These are phyloP conservation scores for Hippocampus comes DNA, from an alignment of 2,113 vertebrate genomes.

Conservation along the genomic window DNA sequence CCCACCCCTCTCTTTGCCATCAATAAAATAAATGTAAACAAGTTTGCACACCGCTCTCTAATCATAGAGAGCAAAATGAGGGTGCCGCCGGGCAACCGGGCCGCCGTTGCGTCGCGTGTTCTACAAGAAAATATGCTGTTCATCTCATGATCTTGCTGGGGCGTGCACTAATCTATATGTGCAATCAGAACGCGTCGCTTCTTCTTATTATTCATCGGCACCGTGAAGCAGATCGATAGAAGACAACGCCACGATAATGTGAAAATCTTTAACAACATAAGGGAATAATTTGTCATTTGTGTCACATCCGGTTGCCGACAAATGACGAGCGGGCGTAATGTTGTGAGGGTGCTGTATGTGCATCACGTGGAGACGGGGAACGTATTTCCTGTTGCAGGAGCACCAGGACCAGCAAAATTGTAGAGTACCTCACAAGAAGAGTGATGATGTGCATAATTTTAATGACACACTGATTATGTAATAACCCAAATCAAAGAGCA, in stretches of 20 bases:
- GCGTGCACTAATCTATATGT: conserved; percentile 66
- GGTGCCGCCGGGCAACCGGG: conserved; percentile 43
- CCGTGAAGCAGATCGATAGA: conserved; percentile 59
- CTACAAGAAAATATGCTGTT: conserved; percentile 67
- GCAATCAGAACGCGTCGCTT: conserved; percentile 43
- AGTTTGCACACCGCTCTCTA: conserved; percentile 59
- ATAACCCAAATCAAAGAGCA: not conserved
- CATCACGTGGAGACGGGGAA: conserved; percentile 58
- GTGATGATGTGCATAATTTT: not conserved
- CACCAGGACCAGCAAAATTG: conserved; percentile 2
- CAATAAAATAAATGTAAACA: conserved; percentile 65
- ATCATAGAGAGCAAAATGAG: conserved; percentile 68
- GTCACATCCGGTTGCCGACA: conserved; percentile 2
- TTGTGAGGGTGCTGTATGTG: conserved; percentile 32
- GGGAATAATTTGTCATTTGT: conserved; percentile 10
- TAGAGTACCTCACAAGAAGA: not conserved
- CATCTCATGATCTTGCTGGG: conserved; percentile 50
- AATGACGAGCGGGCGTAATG: not conserved
- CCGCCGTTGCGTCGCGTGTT: conserved; percentile 60
- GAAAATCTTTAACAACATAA: conserved; percentile 34
- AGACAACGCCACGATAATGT: conserved; percentile 31
- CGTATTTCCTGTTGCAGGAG: conserved; percentile 50
- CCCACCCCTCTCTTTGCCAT: conserved; percentile 40
- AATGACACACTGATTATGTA: not conserved
- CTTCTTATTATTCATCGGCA: conserved; percentile 51